Evolutionary conservation across 2,888 invertebrate genomes (phyloP).

Genomic region (Hetaerina titia): DNA sequence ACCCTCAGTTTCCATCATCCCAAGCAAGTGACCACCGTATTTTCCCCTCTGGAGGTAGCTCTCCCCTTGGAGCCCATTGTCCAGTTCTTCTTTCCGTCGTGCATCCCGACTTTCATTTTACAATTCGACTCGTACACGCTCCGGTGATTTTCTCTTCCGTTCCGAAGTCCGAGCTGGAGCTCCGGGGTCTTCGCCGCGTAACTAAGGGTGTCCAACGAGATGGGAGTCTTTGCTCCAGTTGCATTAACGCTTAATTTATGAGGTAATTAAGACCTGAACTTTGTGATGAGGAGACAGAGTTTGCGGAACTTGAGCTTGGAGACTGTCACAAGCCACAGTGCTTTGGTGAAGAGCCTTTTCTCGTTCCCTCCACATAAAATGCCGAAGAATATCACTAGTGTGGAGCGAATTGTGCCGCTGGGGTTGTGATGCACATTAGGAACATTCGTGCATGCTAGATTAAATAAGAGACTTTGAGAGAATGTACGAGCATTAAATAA

Average conservation of each 20-base stretch:
- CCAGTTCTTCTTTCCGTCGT: not conserved
- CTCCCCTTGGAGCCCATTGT: not conserved
- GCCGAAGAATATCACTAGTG: not conserved
- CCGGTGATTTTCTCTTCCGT: not conserved
- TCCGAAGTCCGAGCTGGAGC: not conserved
- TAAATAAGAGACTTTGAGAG: too few species aligned
- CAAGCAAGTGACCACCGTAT: not conserved
- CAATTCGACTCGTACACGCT: not conserved
- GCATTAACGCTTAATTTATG: slow-evolving; percentile 32
- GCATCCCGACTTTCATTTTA: not conserved
- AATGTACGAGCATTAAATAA: too few species aligned
- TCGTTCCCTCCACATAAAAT: not conserved
- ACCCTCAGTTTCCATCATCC: not conserved
- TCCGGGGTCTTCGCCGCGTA: not conserved
- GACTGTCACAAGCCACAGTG: not conserved
- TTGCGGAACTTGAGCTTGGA: not conserved
- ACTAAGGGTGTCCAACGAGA: not conserved
- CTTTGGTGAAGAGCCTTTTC: not conserved
- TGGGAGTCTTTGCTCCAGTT: not conserved
- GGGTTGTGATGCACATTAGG: not conserved
- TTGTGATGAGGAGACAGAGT: slow-evolving; percentile 8
- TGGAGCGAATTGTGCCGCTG: not conserved
- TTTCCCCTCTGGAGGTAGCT: not conserved
- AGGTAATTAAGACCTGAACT: slow-evolving; percentile 26
- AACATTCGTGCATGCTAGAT: not conserved